Conservation (phyloP, 2,888 invertebrate genomes). For the Drosophila austrosaltans region DNA sequence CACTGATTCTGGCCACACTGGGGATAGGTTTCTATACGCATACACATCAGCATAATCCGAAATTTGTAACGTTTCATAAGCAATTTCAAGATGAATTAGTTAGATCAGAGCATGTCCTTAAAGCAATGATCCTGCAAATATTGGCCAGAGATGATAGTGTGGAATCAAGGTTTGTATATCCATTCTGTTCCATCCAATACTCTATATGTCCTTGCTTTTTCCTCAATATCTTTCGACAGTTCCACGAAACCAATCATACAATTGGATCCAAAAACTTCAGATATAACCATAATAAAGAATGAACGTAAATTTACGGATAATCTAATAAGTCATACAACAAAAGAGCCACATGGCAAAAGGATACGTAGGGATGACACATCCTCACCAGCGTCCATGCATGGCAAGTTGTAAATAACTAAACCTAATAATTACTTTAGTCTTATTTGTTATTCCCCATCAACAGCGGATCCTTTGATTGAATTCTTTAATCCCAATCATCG, state of each 20-base stretch:
- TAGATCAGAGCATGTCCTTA: conserved; percentile 73
- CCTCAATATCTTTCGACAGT: not conserved
- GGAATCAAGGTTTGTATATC: conserved; percentile 32
- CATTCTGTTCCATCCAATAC: no score
- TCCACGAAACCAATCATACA: conserved; percentile 19
- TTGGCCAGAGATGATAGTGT: conserved; percentile 56
- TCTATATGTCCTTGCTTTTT: not conserved
- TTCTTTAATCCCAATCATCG: conserved; percentile 90
- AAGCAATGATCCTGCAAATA: conserved; percentile 65
- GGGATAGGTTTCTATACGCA: conserved; percentile 79
- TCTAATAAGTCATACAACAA: conserved; percentile 35
- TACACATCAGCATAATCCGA: conserved; percentile 45
- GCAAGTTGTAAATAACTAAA: conserved; percentile 57
- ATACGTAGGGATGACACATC: conserved; percentile 79
- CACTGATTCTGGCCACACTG: conserved; percentile 76
- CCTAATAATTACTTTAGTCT: no score
- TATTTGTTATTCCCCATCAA: not conserved
- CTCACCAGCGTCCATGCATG: conserved; percentile 81
- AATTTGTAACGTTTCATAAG: conserved; percentile 52
- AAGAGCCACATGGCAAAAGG: conserved; percentile 47
- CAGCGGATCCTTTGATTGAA: conserved; percentile 87
- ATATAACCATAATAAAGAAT: conserved; percentile 50
- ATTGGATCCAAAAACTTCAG: not conserved
- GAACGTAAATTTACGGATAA: conserved; percentile 72
- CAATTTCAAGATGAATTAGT: conserved; percentile 74